Conservation (phyloP, 2,113 vertebrate species). For the Psittacula cyanocephala region DNA sequence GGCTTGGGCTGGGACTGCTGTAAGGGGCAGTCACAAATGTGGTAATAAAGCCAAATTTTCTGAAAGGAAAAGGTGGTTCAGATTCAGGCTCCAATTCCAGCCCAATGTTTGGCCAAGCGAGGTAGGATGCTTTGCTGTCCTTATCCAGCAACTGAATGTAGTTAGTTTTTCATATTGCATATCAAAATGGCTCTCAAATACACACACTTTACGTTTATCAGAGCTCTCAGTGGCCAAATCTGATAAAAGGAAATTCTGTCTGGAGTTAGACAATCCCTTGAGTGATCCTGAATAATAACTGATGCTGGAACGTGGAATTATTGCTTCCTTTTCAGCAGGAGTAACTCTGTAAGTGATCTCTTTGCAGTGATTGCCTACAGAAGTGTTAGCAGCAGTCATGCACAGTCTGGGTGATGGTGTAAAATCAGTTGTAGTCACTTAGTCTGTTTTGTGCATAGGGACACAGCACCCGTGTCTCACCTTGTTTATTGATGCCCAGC, state of each 20-base stretch:
- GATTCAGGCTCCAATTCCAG: background rate
- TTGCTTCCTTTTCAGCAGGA: background rate
- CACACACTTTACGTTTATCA: background rate
- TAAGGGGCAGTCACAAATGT: background rate
- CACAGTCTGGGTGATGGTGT: background rate
- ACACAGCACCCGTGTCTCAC: background rate
- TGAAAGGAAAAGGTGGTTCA: background rate
- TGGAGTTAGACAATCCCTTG: background rate
- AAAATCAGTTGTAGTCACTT: background rate
- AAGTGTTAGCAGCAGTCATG: background rate
- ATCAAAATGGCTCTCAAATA: background rate
- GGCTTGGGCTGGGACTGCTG: background rate
- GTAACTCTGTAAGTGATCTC: background rate
- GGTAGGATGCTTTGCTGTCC: background rate
- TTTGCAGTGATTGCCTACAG: background rate
- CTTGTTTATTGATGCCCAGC: background rate
- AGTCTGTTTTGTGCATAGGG: background rate
- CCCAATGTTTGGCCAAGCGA: accelerated
- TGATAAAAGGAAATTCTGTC: background rate
- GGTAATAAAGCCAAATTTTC: background rate
- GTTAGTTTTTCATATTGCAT: background rate
- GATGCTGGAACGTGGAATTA: background rate
- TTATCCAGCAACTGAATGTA: background rate
- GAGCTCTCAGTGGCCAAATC: background rate
- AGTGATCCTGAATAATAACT: background rate